Conservation (phyloP, 2,797 vertebrate species). For the Semaprochilodus insignis region DNA sequence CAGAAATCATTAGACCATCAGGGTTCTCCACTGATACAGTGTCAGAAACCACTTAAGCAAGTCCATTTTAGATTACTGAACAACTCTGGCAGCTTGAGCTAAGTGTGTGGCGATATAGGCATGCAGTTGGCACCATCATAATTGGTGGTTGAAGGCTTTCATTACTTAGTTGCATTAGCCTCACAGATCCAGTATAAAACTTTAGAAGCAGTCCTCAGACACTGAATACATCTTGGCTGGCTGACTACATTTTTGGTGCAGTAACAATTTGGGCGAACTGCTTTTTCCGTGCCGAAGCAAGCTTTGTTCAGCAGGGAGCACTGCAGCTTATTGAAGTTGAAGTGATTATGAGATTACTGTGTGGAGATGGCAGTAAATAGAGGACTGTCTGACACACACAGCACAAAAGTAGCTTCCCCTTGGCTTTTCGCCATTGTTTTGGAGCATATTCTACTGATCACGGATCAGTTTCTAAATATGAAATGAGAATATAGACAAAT, state of each 20-base stretch:
- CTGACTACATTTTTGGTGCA: neutral
- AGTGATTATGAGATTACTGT: constrained; percentile 27
- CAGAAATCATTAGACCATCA: neutral
- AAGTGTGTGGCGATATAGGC: neutral
- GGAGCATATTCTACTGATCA: neutral
- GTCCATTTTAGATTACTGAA: neutral
- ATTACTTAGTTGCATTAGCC: neutral
- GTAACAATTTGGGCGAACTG: no score
- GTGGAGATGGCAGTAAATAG: constrained; percentile 4
- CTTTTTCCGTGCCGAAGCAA: neutral
- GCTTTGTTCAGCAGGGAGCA: neutral
- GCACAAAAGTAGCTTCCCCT: constrained; percentile 12
- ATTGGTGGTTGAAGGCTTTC: neutral
- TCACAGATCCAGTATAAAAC: neutral
- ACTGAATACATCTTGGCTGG: neutral
- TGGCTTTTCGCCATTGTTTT: neutral
- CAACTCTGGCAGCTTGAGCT: neutral
- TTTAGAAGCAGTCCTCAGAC: neutral
- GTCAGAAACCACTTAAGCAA: neutral
- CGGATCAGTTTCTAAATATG: constrained; percentile 27
- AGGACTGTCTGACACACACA: constrained; percentile 13
- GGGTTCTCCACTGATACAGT: neutral
- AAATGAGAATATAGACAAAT: constrained; percentile 25
- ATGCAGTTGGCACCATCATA: neutral
- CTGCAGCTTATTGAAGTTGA: constrained; percentile 5